These are phyloP conservation scores for Cotesia congregata DNA, from an alignment of 2,888 invertebrate species.

Conservation along the genomic window DNA sequence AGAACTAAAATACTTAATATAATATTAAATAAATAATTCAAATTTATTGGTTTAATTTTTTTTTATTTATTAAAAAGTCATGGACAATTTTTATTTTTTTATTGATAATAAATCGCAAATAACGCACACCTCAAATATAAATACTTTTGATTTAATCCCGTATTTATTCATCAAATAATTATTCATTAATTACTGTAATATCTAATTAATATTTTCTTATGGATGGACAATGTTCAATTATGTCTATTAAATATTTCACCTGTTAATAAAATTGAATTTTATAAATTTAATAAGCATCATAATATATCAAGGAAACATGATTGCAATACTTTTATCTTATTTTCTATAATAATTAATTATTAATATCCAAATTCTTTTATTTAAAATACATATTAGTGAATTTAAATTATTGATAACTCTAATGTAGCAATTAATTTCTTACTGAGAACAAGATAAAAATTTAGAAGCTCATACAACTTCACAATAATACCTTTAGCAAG, in stretches of 20 bases:
- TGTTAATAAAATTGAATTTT: constrained; percentile 26
- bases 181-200: constrained; percentile 17
- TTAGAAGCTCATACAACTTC: background rate
- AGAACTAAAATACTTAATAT: background rate
- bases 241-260: constrained; percentile 38
- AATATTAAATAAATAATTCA: background rate
- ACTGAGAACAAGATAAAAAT: background rate
- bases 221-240: constrained; percentile 45
- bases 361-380: too few species aligned
- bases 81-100: constrained; percentile 13
- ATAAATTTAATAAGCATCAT: constrained; percentile 16
- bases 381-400: too few species aligned
- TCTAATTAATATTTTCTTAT: constrained; percentile 7
- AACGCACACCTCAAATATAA: constrained; percentile 29
- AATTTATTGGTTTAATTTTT: constrained; percentile 3
- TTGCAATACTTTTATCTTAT: constrained; percentile 2
- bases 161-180: constrained; percentile 30
- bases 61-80: constrained; percentile 17
- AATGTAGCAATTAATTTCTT: too few species aligned
- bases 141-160: constrained; percentile 24
- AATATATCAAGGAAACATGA: constrained; percentile 35
- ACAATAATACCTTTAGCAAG: background rate
- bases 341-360: too few species aligned
- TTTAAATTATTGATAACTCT: too few species aligned
- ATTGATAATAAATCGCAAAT: constrained; percentile 4